Evolutionary conservation across 2,888 invertebrate genomes (phyloP).

Genomic region (Rhingia campestris): DNA sequence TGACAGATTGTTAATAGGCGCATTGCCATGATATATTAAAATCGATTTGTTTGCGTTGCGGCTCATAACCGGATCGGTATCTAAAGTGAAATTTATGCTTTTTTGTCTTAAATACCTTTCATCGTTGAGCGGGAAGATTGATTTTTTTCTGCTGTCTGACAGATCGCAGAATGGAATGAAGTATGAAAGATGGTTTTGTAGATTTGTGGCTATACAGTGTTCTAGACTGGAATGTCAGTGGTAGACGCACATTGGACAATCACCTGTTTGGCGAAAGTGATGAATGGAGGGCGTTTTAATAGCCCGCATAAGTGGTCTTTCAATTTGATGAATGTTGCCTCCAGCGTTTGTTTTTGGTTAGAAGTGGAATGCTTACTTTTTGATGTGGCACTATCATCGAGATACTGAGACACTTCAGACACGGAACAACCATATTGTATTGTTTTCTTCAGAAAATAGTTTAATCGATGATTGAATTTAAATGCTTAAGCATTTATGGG

Average conservation of each 20-base stretch:
- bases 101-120: constrained; percentile 68
- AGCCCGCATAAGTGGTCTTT: too few relatives aligned
- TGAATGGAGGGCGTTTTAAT: neutral
- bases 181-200: neutral
- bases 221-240: neutral
- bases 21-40: constrained; percentile 58
- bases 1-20: constrained; percentile 73
- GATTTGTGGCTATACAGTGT: neutral
- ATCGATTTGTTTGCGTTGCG: constrained; percentile 62
- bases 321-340: too few relatives aligned
- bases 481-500: too few relatives aligned
- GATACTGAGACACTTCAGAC: too few relatives aligned
- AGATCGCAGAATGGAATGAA: constrained; percentile 14
- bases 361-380: too few relatives aligned
- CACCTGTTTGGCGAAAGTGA: neutral
- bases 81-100: constrained; percentile 71
- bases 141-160: constrained; percentile 32
- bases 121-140: constrained; percentile 63
- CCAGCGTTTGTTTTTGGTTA: too few relatives aligned
- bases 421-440: too few relatives aligned
- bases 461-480: too few relatives aligned
- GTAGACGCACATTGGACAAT: neutral
- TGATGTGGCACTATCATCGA: too few relatives aligned
- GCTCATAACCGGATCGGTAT: constrained; percentile 62
- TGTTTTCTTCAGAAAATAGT: too few relatives aligned